A percentile compares a stretch with the other conserved stretches of the same genome.
Evolutionary conservation across 2,888 invertebrate genomes (phyloP).

Genomic region (Sussaba pulchella): DNA sequence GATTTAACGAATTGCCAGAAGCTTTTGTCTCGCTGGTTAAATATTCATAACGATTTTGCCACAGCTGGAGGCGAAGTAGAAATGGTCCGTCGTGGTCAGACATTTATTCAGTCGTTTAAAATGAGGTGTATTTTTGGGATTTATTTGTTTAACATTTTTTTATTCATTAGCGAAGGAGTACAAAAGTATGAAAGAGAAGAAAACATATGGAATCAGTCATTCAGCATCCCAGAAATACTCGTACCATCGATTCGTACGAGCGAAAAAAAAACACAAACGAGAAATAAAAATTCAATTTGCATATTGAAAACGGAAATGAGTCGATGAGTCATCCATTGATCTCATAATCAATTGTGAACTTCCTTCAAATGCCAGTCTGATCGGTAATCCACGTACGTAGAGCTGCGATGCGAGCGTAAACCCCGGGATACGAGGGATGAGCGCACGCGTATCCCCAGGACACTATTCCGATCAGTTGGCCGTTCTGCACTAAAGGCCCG

Average conservation of each 20-base stretch:
- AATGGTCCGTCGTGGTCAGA: slow-evolving; percentile 51
- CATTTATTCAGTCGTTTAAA: slow-evolving; percentile 4
- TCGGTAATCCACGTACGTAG: slow-evolving; percentile 68
- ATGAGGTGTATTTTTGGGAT: slow-evolving; percentile 66
- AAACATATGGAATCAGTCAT: too few species aligned
- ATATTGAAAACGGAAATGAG: neutral
- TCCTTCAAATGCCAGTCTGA: slow-evolving; percentile 62
- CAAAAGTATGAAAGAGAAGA: too few species aligned
- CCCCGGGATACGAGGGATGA: slow-evolving; percentile 85
- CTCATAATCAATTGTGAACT: slow-evolving; percentile 9
- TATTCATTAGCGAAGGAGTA: too few species aligned
- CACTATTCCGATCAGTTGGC: slow-evolving; percentile 85
- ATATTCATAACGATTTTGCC: slow-evolving; percentile 66
- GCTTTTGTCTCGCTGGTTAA: slow-evolving; percentile 32
- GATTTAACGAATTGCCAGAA: slow-evolving; percentile 12
- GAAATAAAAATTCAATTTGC: neutral
- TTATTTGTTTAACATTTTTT: too few species aligned
- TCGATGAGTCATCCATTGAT: neutral
- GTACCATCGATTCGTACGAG: too few species aligned
- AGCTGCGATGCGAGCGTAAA: slow-evolving; percentile 85
- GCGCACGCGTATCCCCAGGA: slow-evolving; percentile 87
- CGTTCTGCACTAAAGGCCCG: slow-evolving; percentile 86
- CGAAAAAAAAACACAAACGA: too few species aligned
- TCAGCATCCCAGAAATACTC: too few species aligned
- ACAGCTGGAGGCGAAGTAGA: slow-evolving; percentile 39